Percentiles rank a stretch among this genome's conserved stretches.
Evolutionary conservation across 2,113 vertebrate genomes (phyloP).

Genomic region (Casuarius casuarius): DNA sequence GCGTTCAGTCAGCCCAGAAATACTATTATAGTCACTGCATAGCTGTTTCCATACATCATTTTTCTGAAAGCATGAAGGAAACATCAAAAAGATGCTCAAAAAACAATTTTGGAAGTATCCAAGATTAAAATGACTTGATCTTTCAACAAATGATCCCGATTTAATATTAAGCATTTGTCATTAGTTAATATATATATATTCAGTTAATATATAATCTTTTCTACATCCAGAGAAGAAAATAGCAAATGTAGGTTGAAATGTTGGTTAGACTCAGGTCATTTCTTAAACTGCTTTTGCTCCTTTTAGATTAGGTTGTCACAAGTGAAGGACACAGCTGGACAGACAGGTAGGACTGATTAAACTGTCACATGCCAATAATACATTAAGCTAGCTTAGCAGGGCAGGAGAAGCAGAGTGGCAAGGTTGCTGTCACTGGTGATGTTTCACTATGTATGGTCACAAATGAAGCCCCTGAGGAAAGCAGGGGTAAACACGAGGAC

Average conservation of each 20-base stretch:
- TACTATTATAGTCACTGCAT: background rate
- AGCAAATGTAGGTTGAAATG: background rate
- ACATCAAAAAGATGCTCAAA: background rate
- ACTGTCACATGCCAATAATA: conserved; percentile 30
- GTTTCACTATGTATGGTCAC: background rate
- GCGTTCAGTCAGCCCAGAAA: background rate
- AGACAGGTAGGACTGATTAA: conserved; percentile 38
- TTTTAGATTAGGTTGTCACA: conserved; percentile 36
- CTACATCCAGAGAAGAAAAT: background rate
- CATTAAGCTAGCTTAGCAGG: background rate
- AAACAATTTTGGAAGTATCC: background rate
- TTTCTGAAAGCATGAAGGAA: background rate
- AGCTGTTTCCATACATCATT: background rate
- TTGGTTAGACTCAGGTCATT: background rate
- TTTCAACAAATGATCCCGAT: background rate
- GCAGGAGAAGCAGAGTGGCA: conserved; percentile 1
- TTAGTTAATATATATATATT: background rate
- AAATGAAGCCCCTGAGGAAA: conserved; percentile 9
- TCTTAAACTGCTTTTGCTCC: background rate
- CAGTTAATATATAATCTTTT: background rate
- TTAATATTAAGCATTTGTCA: background rate
- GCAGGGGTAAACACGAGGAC: background rate
- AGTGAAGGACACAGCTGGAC: background rate
- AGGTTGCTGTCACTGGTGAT: background rate
- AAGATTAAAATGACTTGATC: background rate